These are phyloP conservation scores for Iguana delicatissima DNA, from an alignment of 2,797 vertebrate genomes.

Conservation along the genomic window DNA sequence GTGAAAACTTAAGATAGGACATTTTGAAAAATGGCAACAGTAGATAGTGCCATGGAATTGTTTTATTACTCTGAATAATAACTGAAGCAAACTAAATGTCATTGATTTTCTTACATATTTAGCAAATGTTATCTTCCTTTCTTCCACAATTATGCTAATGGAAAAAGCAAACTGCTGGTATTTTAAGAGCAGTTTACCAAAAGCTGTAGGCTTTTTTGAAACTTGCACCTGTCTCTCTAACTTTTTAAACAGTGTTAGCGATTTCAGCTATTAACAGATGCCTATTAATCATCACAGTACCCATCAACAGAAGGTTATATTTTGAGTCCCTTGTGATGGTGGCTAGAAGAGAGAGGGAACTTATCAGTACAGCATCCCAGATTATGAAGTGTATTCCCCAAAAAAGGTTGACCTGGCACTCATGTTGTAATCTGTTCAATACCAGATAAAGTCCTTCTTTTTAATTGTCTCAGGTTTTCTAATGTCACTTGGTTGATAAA, in stretches of 20 bases:
- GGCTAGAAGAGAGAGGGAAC: no score
- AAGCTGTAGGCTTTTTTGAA: background rate
- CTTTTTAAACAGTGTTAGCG: background rate
- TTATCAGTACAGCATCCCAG: no score
- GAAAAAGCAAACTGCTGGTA: background rate
- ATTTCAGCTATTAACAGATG: background rate
- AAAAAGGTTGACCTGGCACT: background rate
- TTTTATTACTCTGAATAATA: background rate
- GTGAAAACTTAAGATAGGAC: background rate
- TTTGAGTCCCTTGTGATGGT: background rate
- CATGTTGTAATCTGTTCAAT: background rate
- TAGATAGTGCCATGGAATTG: background rate
- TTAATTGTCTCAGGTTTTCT: no score
- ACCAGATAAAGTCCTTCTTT: background rate
- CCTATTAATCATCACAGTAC: background rate
- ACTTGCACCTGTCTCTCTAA: background rate
- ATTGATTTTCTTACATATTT: conserved; percentile 5
- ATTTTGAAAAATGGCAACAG: background rate
- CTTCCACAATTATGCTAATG: background rate
- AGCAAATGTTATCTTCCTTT: background rate
- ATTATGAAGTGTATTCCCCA: background rate
- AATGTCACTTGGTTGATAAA: background rate
- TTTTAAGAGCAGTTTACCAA: background rate
- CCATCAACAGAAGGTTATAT: background rate
- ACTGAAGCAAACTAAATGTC: background rate